Percentiles rank a stretch among this genome's conserved stretches.
These are phyloP conservation scores for Parazoanthus darwini DNA, from an alignment of 92 coral and sea anemone species.

Conservation along the genomic window DNA sequence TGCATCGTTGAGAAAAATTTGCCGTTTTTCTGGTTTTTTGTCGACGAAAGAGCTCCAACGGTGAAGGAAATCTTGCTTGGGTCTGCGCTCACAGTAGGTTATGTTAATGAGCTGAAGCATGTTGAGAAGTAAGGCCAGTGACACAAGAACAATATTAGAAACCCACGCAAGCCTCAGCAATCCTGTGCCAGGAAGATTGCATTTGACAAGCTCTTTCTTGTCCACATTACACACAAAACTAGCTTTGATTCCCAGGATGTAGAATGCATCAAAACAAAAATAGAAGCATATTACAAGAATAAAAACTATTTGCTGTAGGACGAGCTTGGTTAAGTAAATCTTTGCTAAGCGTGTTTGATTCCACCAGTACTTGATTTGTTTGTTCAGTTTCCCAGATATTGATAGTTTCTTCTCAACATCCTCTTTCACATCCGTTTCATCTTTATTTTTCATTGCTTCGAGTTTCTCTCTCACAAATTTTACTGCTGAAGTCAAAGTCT, in stretches of 20 bases:
- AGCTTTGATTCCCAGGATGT: constrained; percentile 45
- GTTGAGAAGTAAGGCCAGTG: constrained; percentile 55
- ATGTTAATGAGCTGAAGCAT: constrained; percentile 61
- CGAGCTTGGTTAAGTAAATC: constrained; percentile 58
- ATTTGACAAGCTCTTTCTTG: constrained; percentile 61
- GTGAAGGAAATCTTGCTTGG: constrained; percentile 52
- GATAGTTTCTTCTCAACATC: constrained; percentile 6
- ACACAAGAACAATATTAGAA: constrained; percentile 51
- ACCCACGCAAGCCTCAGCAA: constrained; percentile 63
- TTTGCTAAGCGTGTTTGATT: constrained; percentile 54
- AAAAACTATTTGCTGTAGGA: constrained; percentile 55
- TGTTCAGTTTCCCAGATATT: constrained; percentile 46
- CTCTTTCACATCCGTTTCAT: neutral
- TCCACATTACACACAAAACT: constrained; percentile 73
- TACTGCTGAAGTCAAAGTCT: constrained; percentile 52
- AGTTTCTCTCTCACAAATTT: constrained; percentile 49
- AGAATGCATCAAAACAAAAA: constrained; percentile 46
- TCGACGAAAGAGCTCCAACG: constrained; percentile 2
- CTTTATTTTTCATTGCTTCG: constrained; percentile 1
- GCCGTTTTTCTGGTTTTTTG: neutral
- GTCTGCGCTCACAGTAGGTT: constrained; percentile 57
- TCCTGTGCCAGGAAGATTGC: constrained; percentile 57
- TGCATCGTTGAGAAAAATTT: constrained; percentile 40
- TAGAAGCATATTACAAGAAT: constrained; percentile 52
- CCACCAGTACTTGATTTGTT: constrained; percentile 59